These are phyloP conservation scores for Listrodromus nycthemerus DNA, from an alignment of 2,888 invertebrate genomes.

Conservation along the genomic window DNA sequence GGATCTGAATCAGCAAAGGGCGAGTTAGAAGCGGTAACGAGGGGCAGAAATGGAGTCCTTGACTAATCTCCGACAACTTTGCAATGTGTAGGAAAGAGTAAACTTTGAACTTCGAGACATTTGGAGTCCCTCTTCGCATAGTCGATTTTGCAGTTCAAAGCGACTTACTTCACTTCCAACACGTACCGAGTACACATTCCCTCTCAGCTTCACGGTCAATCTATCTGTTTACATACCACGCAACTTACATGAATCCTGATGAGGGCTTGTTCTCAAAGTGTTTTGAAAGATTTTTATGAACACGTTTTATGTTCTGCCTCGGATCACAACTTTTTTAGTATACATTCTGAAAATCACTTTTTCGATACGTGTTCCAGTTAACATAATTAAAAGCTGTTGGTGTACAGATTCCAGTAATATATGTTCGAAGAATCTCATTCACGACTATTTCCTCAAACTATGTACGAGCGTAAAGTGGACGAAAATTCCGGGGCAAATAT, in stretches of 20 bases:
- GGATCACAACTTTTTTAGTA: neutral
- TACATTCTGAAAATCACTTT: neutral
- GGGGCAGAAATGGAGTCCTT: neutral
- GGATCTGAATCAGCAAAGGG: conserved; percentile 12
- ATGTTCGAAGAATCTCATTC: neutral
- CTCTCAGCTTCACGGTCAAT: conserved; percentile 2
- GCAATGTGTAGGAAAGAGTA: conserved; percentile 23
- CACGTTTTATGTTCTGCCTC: neutral
- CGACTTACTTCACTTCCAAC: conserved; percentile 1
- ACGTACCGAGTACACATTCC: conserved; percentile 14
- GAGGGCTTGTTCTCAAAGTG: neutral
- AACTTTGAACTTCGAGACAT: conserved; percentile 45
- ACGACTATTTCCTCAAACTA: neutral
- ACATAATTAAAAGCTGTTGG: neutral
- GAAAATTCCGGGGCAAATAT: neutral
- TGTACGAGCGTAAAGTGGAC: neutral
- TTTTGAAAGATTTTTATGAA: neutral
- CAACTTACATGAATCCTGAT: conserved; percentile 1
- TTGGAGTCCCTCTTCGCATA: conserved; percentile 6
- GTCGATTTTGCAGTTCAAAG: conserved; percentile 16
- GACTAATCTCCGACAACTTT: conserved; percentile 12
- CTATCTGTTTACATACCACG: neutral
- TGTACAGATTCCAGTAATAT: neutral
- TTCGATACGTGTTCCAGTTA: neutral
- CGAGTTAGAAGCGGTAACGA: neutral